Evolutionary conservation across 2,888 invertebrate species (phyloP).

Genomic region (Dolomedes plantarius): DNA sequence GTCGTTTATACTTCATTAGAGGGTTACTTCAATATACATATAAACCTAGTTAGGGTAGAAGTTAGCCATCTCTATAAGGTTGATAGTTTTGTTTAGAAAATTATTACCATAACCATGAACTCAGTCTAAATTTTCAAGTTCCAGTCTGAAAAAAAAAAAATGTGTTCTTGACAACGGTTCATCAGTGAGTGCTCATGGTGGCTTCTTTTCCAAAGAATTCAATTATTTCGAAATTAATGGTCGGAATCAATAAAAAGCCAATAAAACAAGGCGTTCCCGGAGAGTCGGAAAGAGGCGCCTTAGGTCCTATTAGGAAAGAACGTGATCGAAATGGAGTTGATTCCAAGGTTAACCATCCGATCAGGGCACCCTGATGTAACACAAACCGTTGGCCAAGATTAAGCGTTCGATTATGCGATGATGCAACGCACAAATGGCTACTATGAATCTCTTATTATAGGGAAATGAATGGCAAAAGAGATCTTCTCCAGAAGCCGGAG

Average conservation of each 20-base stretch:
- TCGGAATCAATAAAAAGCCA: constrained; percentile 46
- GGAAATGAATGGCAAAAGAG: too few species aligned
- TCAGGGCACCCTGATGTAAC: constrained; percentile 19
- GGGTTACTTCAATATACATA: too few species aligned
- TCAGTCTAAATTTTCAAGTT: too few species aligned
- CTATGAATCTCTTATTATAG: constrained; percentile 36
- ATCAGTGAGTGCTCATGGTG: too few species aligned
- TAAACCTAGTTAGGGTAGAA: too few species aligned
- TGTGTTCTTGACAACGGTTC: too few species aligned
- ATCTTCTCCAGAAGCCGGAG: too few species aligned
- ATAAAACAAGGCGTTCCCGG: constrained; percentile 63
- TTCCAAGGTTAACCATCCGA: constrained; percentile 38
- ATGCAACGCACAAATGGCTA: constrained; percentile 25
- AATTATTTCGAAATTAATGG: constrained; percentile 48
- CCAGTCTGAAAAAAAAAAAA: too few species aligned
- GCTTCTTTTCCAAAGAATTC: constrained; percentile 21
- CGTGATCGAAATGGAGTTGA: constrained; percentile 57
- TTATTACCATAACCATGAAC: too few species aligned
- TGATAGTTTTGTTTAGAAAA: too few species aligned
- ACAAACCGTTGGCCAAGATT: constrained; percentile 4
- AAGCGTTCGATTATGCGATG: constrained; percentile 31
- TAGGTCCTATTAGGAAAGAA: constrained; percentile 67
- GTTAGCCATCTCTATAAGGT: too few species aligned
- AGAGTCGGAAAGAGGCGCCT: constrained; percentile 61
- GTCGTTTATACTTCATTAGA: too few species aligned